Evolutionary conservation across 2,797 vertebrate species (phyloP).

Genomic region (Argya squamiceps): DNA sequence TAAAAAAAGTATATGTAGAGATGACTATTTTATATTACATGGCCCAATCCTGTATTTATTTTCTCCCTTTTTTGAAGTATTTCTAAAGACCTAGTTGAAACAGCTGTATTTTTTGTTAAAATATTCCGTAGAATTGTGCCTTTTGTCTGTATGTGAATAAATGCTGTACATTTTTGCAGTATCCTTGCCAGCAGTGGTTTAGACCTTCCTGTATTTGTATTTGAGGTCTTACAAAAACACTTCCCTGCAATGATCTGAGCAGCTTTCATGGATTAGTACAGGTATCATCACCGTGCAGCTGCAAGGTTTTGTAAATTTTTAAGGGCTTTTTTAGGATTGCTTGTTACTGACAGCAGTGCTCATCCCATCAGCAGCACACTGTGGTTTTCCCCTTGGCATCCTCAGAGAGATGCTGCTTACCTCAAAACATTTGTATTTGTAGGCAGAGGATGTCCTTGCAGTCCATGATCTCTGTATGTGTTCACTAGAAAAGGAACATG

Average conservation of each 20-base stretch:
- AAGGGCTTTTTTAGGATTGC: neutral
- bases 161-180: conserved; percentile 86
- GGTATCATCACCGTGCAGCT: neutral
- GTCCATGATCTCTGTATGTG: rapidly evolving
- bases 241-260: neutral
- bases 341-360: neutral
- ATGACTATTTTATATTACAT: conserved; percentile 86
- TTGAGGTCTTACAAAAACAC: neutral
- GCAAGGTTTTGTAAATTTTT: neutral
- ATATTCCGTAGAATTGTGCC: conserved; percentile 86
- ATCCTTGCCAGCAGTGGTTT: conserved; percentile 36
- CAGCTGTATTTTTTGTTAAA: conserved; percentile 87
- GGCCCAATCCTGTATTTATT: conserved; percentile 84
- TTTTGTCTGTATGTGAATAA: conserved; percentile 88
- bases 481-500: neutral
- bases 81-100: conserved; percentile 86
- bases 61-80: conserved; percentile 82
- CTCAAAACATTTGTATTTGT: neutral
- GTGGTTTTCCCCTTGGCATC: neutral
- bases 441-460: neutral
- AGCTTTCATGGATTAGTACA: neutral
- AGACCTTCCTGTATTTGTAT: neutral
- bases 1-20: conserved; percentile 83
- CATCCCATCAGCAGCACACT: neutral
- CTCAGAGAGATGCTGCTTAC: neutral